Percentiles rank a stretch among this genome's conserved stretches.
These are phyloP conservation scores for Zygaena filipendulae DNA, from an alignment of 2,888 invertebrate genomes.

Conservation along the genomic window DNA sequence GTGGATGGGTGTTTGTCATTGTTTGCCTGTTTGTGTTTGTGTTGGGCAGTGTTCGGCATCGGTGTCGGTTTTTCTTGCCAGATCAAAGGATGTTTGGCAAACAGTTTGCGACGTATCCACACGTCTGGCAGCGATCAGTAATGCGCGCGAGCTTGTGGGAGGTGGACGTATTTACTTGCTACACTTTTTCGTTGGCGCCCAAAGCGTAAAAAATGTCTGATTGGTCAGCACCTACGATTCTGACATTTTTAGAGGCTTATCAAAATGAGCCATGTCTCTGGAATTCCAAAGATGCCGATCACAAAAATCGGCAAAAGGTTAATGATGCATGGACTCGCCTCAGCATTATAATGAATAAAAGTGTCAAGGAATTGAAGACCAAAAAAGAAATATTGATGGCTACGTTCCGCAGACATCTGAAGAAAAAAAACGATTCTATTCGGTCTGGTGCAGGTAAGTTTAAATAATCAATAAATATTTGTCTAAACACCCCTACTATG, in stretches of 20 bases:
- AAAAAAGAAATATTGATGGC: neutral
- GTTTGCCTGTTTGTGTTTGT: slow-evolving; percentile 4
- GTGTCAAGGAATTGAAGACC: slow-evolving; percentile 1
- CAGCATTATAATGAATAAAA: slow-evolving; percentile 6
- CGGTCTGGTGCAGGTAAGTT: slow-evolving; percentile 9
- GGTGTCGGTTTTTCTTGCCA: slow-evolving; percentile 5
- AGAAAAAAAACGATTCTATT: slow-evolving; percentile 3
- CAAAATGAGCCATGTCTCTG: too few species aligned
- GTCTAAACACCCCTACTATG: too few species aligned
- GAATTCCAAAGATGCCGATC: slow-evolving; percentile 3
- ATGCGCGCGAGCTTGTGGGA: slow-evolving; percentile 1
- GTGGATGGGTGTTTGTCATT: slow-evolving; percentile 6
- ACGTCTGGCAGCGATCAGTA: neutral
- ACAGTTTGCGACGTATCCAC: slow-evolving; percentile 1
- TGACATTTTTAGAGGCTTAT: too few species aligned
- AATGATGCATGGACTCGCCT: slow-evolving; percentile 6
- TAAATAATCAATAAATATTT: too few species aligned
- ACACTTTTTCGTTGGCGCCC: too few species aligned
- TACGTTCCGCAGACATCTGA: neutral
- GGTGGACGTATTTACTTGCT: too few species aligned
- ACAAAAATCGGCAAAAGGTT: slow-evolving; percentile 5
- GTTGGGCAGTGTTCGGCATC: slow-evolving; percentile 4
- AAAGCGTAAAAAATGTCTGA: too few species aligned
- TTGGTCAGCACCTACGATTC: slow-evolving; percentile 4
- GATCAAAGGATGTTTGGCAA: slow-evolving; percentile 1